phyloP scores from a whole-genome alignment of 30 jellyfish, hydroid and myxozoan species.

The Cassiopea andromeda region DNA sequence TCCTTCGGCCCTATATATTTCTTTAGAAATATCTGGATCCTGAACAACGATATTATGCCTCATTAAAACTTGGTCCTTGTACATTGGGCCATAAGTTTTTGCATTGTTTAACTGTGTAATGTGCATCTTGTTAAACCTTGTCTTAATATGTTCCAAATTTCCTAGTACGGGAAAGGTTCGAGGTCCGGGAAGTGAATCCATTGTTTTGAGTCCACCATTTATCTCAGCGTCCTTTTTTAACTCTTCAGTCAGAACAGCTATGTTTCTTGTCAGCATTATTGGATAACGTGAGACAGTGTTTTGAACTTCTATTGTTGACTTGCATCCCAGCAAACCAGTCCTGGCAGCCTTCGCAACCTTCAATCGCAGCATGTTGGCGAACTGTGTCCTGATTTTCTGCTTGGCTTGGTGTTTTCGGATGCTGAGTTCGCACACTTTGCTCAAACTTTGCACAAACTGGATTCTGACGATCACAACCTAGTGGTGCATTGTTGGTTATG shows the following conservation, averaged over 20 bases:
- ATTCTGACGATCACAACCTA: too few species aligned
- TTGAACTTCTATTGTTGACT: neutral
- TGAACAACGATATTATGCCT: neutral
- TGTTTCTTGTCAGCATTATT: neutral
- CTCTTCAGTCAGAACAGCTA: neutral
- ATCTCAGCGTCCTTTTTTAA: neutral
- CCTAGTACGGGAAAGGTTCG: slow-evolving; percentile 25
- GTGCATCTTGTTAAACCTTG: neutral
- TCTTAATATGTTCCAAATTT: slow-evolving; percentile 9
- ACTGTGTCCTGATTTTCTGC: too few species aligned
- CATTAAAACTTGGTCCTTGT: slow-evolving; percentile 6
- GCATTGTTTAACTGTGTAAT: neutral
- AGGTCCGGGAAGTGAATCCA: slow-evolving; percentile 50
- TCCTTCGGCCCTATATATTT: slow-evolving; percentile 48
- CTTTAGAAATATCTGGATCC: slow-evolving; percentile 28
- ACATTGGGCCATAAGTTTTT: slow-evolving; percentile 32
- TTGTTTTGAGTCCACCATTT: neutral
- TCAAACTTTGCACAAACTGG: too few species aligned
- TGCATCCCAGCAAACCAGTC: neutral
- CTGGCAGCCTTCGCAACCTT: neutral
- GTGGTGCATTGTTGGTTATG: too few species aligned
- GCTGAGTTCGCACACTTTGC: too few species aligned
- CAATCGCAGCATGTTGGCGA: neutral
- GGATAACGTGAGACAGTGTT: neutral
- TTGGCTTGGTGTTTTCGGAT: too few species aligned